Base-by-base conservation (phyloP, 2,888 invertebrate species). In the Agrypnus murinus region DNA sequence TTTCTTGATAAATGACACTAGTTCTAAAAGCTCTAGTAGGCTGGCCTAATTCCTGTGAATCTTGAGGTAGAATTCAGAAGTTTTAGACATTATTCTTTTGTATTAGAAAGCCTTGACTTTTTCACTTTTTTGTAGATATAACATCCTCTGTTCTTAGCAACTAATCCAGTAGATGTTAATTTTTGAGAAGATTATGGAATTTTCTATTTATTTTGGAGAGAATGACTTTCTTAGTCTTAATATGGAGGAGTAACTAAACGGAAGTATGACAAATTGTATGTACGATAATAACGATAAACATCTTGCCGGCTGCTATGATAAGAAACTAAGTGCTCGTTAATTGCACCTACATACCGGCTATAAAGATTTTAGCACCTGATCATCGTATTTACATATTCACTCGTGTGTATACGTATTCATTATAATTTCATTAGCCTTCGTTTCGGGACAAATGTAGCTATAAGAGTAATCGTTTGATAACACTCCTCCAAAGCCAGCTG, bases 351-450 rank as follows among this genome's bases (percentile, higher is more conserved):
- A 53, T 53, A 62, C 15, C 14, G 36, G 36, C 63, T 34, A 67
- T 63, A 71, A 65, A 71, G 71, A 71, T 71, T 71, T 71, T 67
- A 71, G 64, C 71, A 71, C 71, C 71, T 71, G 71, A 71, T 71
- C 67, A 43, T 34, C 36, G 14, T 17, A 71, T 71, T 71, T 67
- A 71, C 71, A 71, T 67, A 62, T 67, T 64, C 60, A 62, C 38
- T 48, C 14, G 57, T 57, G 55, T 63, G 45, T 57, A 48, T 65
- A 36, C 12, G 53, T 60, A 62, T 62, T 62, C 62, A 59, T 68
- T 65, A 69, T 55, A 66, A 59, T 68, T 62, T 59, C 59, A 59
- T 66, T 58, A 59, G 50, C 46, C 38, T 48, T 66, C 48, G 48
- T 48, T 36, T 58, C 38, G 48, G 15, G 50, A 48, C 58, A 59